Evolutionary conservation across 2,797 vertebrate species (phyloP).

Genomic region (Typhlichthys eigenmanni): DNA sequence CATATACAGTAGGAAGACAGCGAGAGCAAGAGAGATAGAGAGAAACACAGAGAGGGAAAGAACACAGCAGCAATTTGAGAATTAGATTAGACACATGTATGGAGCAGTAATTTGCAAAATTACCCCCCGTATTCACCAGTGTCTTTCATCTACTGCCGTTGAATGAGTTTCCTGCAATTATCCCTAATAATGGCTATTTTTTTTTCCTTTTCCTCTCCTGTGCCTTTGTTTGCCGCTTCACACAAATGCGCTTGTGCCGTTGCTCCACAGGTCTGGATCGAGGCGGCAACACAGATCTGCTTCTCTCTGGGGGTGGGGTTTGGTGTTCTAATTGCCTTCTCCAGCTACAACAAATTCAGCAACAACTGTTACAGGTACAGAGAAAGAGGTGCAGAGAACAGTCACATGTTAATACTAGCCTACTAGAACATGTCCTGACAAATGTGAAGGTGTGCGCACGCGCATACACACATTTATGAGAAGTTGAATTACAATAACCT

Average conservation of each 20-base stretch:
- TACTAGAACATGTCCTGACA: conserved; percentile 1
- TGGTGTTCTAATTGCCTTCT: conserved; percentile 92
- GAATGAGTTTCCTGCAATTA: conserved; percentile 92
- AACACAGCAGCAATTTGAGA: conserved; percentile 76
- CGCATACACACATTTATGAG: conserved; percentile 6
- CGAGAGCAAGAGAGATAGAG: conserved; percentile 20
- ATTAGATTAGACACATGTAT: conserved; percentile 87
- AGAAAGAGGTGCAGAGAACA: not conserved
- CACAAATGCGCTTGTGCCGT: conserved; percentile 74
- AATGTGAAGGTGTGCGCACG: not conserved
- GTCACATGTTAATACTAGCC: conserved; percentile 14
- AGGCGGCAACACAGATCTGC: conserved; percentile 91
- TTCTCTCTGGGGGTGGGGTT: conserved; percentile 94
- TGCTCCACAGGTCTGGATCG: conserved; percentile 89
- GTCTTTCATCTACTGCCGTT: conserved; percentile 88
- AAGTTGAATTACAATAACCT: conserved; percentile 66
- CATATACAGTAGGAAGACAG: conserved; percentile 32
- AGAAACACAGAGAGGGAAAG: conserved; percentile 23
- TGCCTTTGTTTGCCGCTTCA: conserved; percentile 69
- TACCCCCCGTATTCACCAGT: conserved; percentile 84
- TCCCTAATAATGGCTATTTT: conserved; percentile 85
- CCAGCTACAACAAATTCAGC: conserved; percentile 94
- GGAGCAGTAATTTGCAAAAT: conserved; percentile 87
- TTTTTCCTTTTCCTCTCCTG: conserved; percentile 29
- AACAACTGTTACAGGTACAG: conserved; percentile 91